phyloP scores from a whole-genome alignment of 2,797 vertebrate species.

The Melanotaenia parkinsoni region DNA sequence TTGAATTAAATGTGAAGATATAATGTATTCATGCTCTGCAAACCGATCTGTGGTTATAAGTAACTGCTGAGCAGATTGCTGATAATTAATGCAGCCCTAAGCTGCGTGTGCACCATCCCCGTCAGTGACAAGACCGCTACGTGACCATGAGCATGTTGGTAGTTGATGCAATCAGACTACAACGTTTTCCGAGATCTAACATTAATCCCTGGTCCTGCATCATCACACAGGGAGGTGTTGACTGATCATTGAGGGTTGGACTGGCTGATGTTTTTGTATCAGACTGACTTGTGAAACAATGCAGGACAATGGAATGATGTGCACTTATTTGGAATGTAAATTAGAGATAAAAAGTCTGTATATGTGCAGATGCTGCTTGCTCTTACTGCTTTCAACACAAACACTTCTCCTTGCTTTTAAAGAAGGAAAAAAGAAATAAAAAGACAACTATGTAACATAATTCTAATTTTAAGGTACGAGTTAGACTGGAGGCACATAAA shows the following conservation, averaged over 20 bases:
- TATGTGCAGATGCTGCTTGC: conserved; percentile 29
- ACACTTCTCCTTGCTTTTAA: conserved; percentile 63
- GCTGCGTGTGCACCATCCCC: conserved; percentile 6
- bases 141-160: background rate
- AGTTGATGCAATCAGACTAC: conserved; percentile 12
- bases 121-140: conserved; percentile 3
- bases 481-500: conserved; percentile 34
- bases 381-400: conserved; percentile 43
- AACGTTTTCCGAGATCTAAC: conserved; percentile 12
- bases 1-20: conserved; percentile 15
- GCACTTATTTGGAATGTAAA: conserved; percentile 68
- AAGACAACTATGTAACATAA: conserved; percentile 14
- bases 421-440: background rate
- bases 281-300: conserved; percentile 39
- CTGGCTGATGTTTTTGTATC: conserved; percentile 26
- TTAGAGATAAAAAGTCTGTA: conserved; percentile 39
- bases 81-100: conserved; percentile 3
- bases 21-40: conserved; percentile 7
- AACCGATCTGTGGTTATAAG: background rate
- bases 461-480: conserved; percentile 29
- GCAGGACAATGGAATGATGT: conserved; percentile 62
- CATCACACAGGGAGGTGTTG: conserved; percentile 17
- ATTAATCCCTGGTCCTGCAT: conserved; percentile 42
- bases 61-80: conserved; percentile 8
- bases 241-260: conserved; percentile 17